phyloP scores from a whole-genome alignment of 2,113 vertebrate species.

The Vidua macroura region DNA sequence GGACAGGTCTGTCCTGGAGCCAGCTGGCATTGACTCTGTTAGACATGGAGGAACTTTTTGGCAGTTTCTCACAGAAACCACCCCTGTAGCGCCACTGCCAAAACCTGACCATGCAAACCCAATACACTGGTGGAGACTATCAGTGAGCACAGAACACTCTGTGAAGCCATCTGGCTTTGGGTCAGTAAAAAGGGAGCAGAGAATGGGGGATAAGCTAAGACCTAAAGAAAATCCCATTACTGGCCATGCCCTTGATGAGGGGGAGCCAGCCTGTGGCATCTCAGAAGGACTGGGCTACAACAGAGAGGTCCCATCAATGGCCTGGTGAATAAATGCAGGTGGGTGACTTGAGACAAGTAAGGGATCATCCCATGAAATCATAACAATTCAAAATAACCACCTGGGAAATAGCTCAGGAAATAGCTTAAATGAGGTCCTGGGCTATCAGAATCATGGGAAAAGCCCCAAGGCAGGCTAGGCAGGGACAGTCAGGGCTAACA shows the following conservation, averaged over 20 bases:
- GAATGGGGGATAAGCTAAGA: rapidly evolving
- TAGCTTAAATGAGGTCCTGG: background rate
- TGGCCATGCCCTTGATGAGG: background rate
- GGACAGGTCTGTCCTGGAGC: rapidly evolving
- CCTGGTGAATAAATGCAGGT: background rate
- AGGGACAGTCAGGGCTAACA: background rate
- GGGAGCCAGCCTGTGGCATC: background rate
- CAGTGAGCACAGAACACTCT: background rate
- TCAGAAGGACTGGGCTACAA: background rate
- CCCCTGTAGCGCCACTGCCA: background rate
- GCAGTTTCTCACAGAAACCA: background rate
- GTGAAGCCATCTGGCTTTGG: background rate
- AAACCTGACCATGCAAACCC: background rate
- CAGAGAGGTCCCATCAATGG: rapidly evolving
- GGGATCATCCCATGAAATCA: background rate
- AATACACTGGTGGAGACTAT: background rate
- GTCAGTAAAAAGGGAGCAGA: background rate
- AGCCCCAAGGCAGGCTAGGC: rapidly evolving
- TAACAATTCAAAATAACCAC: background rate
- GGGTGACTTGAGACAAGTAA: background rate
- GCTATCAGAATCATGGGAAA: background rate
- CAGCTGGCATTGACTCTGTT: background rate
- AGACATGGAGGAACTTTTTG: background rate
- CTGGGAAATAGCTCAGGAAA: background rate
- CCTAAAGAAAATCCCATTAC: background rate